Evolutionary conservation across 2,888 invertebrate genomes (phyloP).

Genomic region (Rhagonycha fulva): DNA sequence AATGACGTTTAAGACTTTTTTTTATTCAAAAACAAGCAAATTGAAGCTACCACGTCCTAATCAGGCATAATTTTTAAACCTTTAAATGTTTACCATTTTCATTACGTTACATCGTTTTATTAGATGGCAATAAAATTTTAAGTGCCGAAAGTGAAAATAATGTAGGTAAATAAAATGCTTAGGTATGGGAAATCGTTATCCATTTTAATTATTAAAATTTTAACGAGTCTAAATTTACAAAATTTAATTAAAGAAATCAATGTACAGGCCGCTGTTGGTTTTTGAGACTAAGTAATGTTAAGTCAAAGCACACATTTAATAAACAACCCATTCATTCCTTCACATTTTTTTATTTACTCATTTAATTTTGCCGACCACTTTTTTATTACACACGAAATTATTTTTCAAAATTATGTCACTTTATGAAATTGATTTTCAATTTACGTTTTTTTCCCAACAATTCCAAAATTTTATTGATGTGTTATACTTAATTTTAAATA

Average conservation of each 20-base stretch:
- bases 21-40: background rate
- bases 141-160: background rate
- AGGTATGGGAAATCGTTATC: background rate
- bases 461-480: background rate
- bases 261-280: background rate
- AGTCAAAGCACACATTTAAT: background rate
- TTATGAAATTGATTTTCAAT: background rate
- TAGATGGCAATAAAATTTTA: background rate
- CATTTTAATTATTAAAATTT: background rate
- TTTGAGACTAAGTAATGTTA: background rate
- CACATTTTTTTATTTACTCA: background rate
- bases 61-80: background rate
- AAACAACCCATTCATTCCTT: background rate
- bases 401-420: background rate
- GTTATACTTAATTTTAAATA: background rate
- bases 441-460: background rate
- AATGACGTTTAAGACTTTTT: background rate
- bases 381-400: background rate
- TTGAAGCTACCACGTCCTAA: background rate
- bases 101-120: background rate
- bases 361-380: no score
- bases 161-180: background rate
- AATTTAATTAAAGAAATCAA: background rate
- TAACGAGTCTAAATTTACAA: background rate
- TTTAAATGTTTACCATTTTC: background rate